Evolutionary conservation across 2,797 vertebrate genomes (phyloP).

Genomic region (Ctenosaura bakeri): DNA sequence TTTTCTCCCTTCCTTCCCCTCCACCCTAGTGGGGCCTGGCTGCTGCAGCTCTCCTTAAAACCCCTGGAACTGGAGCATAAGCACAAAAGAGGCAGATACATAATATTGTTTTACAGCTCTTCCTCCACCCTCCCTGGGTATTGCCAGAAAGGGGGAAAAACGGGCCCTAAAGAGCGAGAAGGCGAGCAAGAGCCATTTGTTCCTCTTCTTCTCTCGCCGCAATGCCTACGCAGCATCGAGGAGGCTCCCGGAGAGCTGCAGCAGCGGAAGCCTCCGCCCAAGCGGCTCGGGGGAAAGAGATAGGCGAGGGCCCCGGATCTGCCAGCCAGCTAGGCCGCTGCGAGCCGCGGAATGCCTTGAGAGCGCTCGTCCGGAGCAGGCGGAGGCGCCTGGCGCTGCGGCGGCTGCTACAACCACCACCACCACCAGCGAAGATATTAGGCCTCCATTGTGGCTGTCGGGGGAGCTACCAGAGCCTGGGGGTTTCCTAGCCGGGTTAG

Average conservation of each 20-base stretch:
- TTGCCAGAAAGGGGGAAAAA: not conserved
- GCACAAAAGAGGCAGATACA: not conserved
- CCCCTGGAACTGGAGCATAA: not conserved
- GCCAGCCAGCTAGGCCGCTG: slow-evolving; percentile 20
- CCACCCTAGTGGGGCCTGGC: slow-evolving; percentile 30
- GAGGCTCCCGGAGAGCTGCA: not conserved
- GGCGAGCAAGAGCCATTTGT: slow-evolving; percentile 11
- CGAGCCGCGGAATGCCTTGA: not conserved
- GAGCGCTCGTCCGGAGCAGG: slow-evolving; percentile 46
- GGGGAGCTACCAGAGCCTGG: not conserved
- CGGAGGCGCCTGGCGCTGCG: slow-evolving; percentile 60
- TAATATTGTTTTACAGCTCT: not conserved
- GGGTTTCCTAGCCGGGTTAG: not conserved
- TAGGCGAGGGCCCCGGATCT: slow-evolving; percentile 44
- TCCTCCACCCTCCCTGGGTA: not conserved
- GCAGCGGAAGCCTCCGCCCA: slow-evolving; percentile 25
- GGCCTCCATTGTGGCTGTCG: not conserved
- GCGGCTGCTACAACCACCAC: not conserved
- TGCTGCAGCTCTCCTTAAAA: not conserved
- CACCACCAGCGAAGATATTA: not conserved
- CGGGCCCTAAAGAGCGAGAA: too few species aligned
- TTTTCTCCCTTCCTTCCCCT: not conserved
- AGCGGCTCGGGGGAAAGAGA: slow-evolving; percentile 45
- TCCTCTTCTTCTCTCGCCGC: not conserved
- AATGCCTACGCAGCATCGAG: too few species aligned